A percentile compares a stretch with the other conserved stretches of the same genome.
Conservation (phyloP, 1,140 invertebrate species). For the Drosophila ercepeae region DNA sequence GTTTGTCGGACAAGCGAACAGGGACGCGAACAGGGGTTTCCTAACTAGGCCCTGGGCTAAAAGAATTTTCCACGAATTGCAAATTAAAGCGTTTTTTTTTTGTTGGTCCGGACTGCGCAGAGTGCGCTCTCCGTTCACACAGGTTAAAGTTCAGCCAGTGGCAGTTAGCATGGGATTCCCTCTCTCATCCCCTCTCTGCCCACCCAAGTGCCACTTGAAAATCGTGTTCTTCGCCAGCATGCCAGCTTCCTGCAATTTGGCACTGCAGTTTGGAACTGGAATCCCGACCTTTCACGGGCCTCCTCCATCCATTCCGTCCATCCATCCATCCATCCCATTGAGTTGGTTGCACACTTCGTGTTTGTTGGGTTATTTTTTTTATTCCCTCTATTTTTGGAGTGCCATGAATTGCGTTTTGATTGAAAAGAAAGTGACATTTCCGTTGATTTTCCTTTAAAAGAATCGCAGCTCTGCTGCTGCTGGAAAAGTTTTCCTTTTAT, state of each 20-base stretch:
- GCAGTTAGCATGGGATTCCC: constrained; percentile 50
- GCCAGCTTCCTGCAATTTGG: constrained; percentile 68
- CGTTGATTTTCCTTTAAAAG: constrained; percentile 69
- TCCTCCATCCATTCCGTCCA: constrained; percentile 3
- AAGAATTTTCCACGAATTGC: constrained; percentile 80
- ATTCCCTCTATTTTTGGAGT: constrained; percentile 59
- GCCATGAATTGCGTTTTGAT: constrained; percentile 81
- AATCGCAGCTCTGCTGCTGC: constrained; percentile 4
- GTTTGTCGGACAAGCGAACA: constrained; percentile 50
- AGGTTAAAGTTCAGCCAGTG: constrained; percentile 76
- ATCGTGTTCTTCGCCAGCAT: constrained; percentile 70
- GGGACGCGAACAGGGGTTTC: neutral
- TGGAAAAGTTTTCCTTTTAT: constrained; percentile 57
- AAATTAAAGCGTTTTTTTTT: constrained; percentile 71
- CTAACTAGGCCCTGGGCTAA: constrained; percentile 52
- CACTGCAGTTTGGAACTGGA: constrained; percentile 48
- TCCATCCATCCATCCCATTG: constrained; percentile 17
- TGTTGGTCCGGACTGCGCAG: too few relatives aligned
- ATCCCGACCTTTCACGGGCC: constrained; percentile 52
- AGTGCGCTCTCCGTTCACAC: constrained; percentile 34
- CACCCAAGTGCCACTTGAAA: constrained; percentile 62
- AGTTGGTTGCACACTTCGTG: constrained; percentile 38
- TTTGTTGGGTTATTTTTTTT: constrained; percentile 15
- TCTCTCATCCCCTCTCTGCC: constrained; percentile 1
- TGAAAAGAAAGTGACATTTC: constrained; percentile 83